phyloP scores from a whole-genome alignment of 2,797 vertebrate species.

The Nyctibius grandis region DNA sequence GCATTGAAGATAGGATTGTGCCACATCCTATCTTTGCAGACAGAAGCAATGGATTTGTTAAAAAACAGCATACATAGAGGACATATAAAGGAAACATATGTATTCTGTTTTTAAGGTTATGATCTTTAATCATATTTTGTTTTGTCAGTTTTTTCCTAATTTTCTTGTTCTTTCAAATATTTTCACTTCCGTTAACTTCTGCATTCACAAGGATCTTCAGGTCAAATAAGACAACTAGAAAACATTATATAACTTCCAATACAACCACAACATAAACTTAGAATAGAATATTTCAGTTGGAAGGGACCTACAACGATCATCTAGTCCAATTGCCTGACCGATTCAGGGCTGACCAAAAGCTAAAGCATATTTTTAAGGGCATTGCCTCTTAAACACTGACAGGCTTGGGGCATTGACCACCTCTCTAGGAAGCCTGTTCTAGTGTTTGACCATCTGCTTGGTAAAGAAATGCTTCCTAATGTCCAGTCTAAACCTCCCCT shows the following conservation, averaged over 20 bases:
- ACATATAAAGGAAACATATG: neutral
- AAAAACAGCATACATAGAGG: neutral
- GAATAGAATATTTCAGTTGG: neutral
- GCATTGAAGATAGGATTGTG: neutral
- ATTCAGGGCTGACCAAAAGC: neutral
- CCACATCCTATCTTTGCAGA: neutral
- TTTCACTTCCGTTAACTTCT: neutral
- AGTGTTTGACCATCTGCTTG: fast-evolving
- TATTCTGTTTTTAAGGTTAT: neutral
- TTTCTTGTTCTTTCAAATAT: neutral
- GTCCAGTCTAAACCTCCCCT: neutral
- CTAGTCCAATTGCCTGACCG: neutral
- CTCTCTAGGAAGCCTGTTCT: neutral
- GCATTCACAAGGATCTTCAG: neutral
- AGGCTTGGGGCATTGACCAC: neutral
- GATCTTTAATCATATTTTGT: neutral
- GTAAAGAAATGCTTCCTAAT: neutral
- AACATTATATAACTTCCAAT: neutral
- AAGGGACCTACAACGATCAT: neutral
- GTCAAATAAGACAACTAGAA: neutral
- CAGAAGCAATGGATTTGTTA: neutral
- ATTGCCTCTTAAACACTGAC: neutral
- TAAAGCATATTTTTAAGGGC: neutral
- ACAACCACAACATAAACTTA: neutral
- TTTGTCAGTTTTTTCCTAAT: neutral